A percentile compares a stretch with the other conserved stretches of the same genome.
Conservation (phyloP, 2,797 vertebrate genomes). For the Sebastes diploproa region DNA sequence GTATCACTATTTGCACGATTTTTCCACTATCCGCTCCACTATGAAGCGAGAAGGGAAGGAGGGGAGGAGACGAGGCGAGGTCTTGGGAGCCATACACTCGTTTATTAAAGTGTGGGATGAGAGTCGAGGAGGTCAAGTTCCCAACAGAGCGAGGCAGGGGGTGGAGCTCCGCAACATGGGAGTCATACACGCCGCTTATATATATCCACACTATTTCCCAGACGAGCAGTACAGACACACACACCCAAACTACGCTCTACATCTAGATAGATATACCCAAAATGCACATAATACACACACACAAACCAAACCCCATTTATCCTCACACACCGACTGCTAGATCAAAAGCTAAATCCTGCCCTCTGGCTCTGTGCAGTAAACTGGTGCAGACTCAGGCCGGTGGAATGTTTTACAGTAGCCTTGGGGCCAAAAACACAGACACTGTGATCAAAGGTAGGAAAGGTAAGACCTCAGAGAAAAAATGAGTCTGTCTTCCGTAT, state of each 20-base stretch:
- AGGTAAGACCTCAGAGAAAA: constrained; percentile 48
- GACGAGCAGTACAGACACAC: neutral
- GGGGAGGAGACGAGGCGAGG: constrained; percentile 35
- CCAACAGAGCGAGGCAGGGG: constrained; percentile 36
- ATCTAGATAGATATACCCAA: neutral
- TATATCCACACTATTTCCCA: constrained; percentile 18
- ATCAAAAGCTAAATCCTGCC: constrained; percentile 58
- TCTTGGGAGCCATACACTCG: constrained; percentile 50
- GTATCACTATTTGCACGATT: too few species aligned
- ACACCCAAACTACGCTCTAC: neutral
- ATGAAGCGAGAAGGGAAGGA: constrained; percentile 8
- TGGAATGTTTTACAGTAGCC: constrained; percentile 71
- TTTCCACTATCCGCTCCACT: too few species aligned
- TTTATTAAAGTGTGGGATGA: constrained; percentile 70
- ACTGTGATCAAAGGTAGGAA: constrained; percentile 59
- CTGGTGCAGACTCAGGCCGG: constrained; percentile 39
- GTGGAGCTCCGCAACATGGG: constrained; percentile 35
- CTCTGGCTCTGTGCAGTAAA: constrained; percentile 62
- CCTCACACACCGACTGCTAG: neutral
- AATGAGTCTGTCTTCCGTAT: constrained; percentile 19
- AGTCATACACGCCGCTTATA: constrained; percentile 14
- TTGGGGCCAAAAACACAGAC: constrained; percentile 66
- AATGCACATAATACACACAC: constrained; percentile 11
- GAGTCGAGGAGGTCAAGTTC: constrained; percentile 56
- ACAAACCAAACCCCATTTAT: neutral